Evolutionary conservation across 2,888 invertebrate species (phyloP).

Genomic region (Yponomeuta cagnagella): DNA sequence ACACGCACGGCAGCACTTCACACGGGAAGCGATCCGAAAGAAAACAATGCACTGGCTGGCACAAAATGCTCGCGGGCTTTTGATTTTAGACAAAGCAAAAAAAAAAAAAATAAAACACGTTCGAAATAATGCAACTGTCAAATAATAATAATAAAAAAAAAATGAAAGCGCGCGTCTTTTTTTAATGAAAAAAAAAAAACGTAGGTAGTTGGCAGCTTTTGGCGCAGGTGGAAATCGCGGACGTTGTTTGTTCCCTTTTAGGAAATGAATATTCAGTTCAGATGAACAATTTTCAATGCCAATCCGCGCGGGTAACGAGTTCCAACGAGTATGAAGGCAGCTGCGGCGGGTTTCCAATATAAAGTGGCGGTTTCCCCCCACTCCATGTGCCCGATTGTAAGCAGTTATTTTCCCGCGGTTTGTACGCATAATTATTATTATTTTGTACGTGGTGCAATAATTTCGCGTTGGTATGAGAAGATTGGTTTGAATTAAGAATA

Average conservation of each 20-base stretch:
- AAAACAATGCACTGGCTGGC: slow-evolving; percentile 18
- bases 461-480: too few species aligned
- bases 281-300: background rate
- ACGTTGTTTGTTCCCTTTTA: background rate
- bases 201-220: too few species aligned
- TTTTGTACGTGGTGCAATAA: too few species aligned
- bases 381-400: slow-evolving; percentile 27
- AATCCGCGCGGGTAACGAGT: slow-evolving; percentile 17
- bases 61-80: slow-evolving; percentile 16
- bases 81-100: slow-evolving; percentile 17
- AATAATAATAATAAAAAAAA: background rate
- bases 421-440: too few species aligned
- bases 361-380: slow-evolving; percentile 48
- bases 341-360: slow-evolving; percentile 41
- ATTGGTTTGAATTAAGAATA: too few species aligned
- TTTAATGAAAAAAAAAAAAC: background rate
- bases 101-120: background rate
- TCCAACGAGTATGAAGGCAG: slow-evolving; percentile 37
- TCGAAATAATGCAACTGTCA: background rate
- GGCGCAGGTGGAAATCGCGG: too few species aligned
- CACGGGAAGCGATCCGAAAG: slow-evolving; percentile 25
- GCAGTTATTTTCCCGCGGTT: slow-evolving; percentile 22
- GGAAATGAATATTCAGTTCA: background rate
- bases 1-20: slow-evolving; percentile 25
- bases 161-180: background rate